Conservation (phyloP, 1,140 invertebrate genomes). For the Orussus abietinus region DNA sequence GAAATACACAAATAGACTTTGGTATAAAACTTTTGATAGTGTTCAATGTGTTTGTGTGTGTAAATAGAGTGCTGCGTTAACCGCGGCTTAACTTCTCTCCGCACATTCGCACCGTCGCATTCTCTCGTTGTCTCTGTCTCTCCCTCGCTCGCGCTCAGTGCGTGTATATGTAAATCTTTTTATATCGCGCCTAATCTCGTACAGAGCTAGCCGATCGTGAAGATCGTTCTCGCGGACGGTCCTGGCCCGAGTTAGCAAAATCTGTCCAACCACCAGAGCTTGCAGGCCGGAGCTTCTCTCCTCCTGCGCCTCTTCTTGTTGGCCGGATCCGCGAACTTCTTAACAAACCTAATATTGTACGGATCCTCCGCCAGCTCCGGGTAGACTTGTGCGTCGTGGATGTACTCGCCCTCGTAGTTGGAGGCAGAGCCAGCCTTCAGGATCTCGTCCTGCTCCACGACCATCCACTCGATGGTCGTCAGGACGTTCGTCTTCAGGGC, state of each 20-base stretch:
- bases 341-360: slow-evolving; percentile 86
- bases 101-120: too few species aligned
- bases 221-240: too few species aligned
- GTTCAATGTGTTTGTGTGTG: slow-evolving; percentile 25
- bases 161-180: too few species aligned
- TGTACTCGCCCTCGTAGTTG: slow-evolving; percentile 86
- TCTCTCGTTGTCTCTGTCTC: too few species aligned
- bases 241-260: slow-evolving; percentile 56
- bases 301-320: slow-evolving; percentile 63
- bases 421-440: slow-evolving; percentile 75
- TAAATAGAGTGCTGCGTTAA: too few species aligned
- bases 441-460: slow-evolving; percentile 82
- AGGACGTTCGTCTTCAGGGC: slow-evolving; percentile 72
- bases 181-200: too few species aligned
- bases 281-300: slow-evolving; percentile 46
- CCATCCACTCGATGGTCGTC: slow-evolving; percentile 70
- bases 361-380: slow-evolving; percentile 93
- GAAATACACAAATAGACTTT: slow-evolving; percentile 66
- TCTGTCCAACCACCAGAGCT: slow-evolving; percentile 54
- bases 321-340: slow-evolving; percentile 65
- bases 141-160: too few species aligned
- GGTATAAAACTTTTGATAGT: slow-evolving; percentile 56
- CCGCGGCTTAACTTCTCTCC: too few species aligned
- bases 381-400: slow-evolving; percentile 83
- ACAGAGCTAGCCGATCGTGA: too few species aligned